Percentiles rank a stretch among this genome's conserved stretches.
Conservation (phyloP, 2,888 invertebrate genomes). For the Drosophila pseudotakahashii region DNA sequence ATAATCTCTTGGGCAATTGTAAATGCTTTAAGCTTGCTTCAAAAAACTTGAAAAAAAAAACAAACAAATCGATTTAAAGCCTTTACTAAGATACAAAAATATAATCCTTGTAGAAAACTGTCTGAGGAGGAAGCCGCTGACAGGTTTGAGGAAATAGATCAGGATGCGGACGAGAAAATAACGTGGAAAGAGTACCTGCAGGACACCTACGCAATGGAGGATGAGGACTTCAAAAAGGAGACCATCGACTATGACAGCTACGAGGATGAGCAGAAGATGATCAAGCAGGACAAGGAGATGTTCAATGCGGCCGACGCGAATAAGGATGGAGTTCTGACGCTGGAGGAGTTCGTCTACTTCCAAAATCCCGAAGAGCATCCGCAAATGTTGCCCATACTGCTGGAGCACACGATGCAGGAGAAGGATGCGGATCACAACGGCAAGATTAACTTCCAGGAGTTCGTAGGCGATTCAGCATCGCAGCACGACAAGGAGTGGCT, state of each 20-base stretch:
- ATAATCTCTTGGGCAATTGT: slow-evolving; percentile 1
- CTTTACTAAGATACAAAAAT: neutral
- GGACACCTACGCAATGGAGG: slow-evolving; percentile 93
- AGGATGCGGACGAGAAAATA: slow-evolving; percentile 91
- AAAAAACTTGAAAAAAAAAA: slow-evolving; percentile 1
- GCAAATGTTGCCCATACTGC: slow-evolving; percentile 91
- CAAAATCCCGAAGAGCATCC: slow-evolving; percentile 97
- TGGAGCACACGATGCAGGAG: slow-evolving; percentile 92
- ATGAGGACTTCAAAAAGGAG: slow-evolving; percentile 85
- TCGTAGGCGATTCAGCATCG: slow-evolving; percentile 84
- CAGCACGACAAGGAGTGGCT: slow-evolving; percentile 91
- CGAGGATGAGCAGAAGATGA: slow-evolving; percentile 86
- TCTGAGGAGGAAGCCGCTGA: slow-evolving; percentile 95
- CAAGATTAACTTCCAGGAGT: slow-evolving; percentile 89
- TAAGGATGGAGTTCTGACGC: slow-evolving; percentile 90
- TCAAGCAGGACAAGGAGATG: slow-evolving; percentile 93
- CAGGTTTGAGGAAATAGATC: slow-evolving; percentile 93
- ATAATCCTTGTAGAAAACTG: slow-evolving; percentile 87
- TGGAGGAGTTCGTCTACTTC: slow-evolving; percentile 93
- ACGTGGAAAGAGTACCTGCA: slow-evolving; percentile 96
- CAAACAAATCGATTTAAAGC: neutral
- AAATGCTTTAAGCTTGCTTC: slow-evolving; percentile 17
- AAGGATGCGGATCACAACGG: slow-evolving; percentile 95
- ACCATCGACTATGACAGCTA: slow-evolving; percentile 85
- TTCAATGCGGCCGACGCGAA: slow-evolving; percentile 94